Conservation (phyloP, 2,797 vertebrate genomes). For the Coendou prehensilis region DNA sequence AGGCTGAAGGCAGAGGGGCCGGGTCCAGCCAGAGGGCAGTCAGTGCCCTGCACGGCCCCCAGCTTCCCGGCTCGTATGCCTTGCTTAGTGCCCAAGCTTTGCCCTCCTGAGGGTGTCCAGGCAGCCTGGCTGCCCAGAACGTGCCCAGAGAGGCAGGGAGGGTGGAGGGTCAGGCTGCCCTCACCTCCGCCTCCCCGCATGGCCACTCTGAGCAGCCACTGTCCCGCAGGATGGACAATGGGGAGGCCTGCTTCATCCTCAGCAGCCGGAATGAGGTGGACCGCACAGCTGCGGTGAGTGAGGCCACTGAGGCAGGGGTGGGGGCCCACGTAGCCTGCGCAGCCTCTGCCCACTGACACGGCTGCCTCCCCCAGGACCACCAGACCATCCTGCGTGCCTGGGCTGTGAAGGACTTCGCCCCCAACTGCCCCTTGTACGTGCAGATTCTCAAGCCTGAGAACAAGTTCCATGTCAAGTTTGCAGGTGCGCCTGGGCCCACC, state of each 20-base stretch:
- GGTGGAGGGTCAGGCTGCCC: neutral
- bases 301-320: neutral
- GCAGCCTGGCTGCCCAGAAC: neutral
- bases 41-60: neutral
- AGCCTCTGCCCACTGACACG: fast-evolving
- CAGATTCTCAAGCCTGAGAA: conserved; percentile 98
- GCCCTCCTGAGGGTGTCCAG: neutral
- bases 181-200: too few relatives aligned
- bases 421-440: conserved; percentile 96
- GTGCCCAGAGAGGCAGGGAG: neutral
- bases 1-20: fast-evolving
- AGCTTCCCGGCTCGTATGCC: neutral
- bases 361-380: conserved; percentile 91
- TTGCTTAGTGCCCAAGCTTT: neutral
- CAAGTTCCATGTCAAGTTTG: conserved; percentile 98
- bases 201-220: neutral
- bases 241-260: conserved; percentile 97
- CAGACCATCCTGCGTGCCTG: conserved; percentile 97
- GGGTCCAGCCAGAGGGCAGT: too few relatives aligned
- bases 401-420: conserved; percentile 98
- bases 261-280: conserved; percentile 97
- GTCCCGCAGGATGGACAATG: conserved; percentile 95
- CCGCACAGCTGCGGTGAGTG: conserved; percentile 95
- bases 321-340: neutral
- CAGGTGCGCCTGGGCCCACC: conserved; percentile 88